These are phyloP conservation scores for Darevskia nairensis DNA, from an alignment of 2,797 vertebrate species.

Conservation along the genomic window DNA sequence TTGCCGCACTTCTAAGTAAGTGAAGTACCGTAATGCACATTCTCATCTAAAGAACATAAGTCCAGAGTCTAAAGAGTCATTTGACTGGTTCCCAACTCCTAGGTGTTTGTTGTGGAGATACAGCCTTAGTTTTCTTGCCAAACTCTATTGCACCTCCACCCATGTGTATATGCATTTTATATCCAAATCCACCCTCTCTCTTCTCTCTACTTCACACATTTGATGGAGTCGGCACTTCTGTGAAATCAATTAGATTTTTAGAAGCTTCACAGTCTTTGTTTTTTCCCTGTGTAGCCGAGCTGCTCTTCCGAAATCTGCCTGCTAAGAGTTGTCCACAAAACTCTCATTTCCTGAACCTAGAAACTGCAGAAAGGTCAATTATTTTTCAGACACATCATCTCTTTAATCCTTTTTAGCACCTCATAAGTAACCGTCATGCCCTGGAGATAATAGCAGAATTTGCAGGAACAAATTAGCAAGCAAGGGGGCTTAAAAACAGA, in stretches of 20 bases:
- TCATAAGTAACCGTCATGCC: constrained; percentile 45
- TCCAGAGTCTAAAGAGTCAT: neutral
- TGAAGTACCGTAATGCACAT: too few relatives aligned
- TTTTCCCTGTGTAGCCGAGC: neutral
- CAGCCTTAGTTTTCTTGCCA: neutral
- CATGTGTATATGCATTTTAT: neutral
- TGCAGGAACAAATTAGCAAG: constrained; percentile 63
- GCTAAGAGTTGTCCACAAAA: constrained; percentile 20
- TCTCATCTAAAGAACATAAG: too few relatives aligned
- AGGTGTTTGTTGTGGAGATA: neutral
- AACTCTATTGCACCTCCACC: neutral
- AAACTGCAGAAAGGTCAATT: constrained; percentile 42
- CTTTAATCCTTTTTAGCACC: constrained; percentile 60
- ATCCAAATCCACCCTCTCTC: neutral
- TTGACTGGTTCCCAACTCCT: neutral
- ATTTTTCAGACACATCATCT: constrained; percentile 50
- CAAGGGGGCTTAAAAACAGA: constrained; percentile 53
- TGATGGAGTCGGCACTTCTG: neutral
- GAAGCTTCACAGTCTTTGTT: constrained; percentile 25
- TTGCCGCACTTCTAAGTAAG: too few relatives aligned
- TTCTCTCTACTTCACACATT: neutral
- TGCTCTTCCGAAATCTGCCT: constrained; percentile 10
- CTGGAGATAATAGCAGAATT: constrained; percentile 54
- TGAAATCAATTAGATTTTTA: constrained; percentile 12
- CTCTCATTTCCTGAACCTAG: constrained; percentile 51